These are phyloP conservation scores for Ellobius talpinus DNA, from an alignment of 2,113 vertebrate genomes.

Conservation along the genomic window DNA sequence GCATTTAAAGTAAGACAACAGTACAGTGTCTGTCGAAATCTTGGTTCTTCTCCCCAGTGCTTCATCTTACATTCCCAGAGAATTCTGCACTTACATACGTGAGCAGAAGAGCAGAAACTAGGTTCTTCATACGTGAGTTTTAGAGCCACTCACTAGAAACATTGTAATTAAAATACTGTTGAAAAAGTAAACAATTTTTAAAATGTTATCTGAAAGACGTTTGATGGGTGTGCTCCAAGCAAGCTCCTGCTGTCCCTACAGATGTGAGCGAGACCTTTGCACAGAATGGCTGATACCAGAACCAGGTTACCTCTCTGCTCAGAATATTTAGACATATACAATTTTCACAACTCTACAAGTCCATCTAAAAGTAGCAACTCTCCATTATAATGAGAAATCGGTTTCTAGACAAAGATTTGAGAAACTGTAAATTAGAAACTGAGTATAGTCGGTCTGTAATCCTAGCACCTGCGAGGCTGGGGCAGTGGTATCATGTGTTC, in stretches of 20 bases:
- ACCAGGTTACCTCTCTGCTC: background rate
- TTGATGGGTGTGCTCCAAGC: background rate
- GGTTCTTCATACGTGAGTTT: background rate
- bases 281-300: background rate
- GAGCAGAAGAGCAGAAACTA: background rate
- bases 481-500: background rate
- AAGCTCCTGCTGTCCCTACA: background rate
- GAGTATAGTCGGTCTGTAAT: too few relatives aligned
- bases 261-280: too few relatives aligned
- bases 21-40: background rate
- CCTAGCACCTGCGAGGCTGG: background rate
- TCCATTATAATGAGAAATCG: background rate
- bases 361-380: background rate
- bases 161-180: background rate
- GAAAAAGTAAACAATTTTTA: background rate
- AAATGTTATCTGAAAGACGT: background rate
- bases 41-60: background rate
- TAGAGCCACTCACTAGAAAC: background rate
- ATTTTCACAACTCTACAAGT: background rate
- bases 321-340: background rate
- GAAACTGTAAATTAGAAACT: background rate
- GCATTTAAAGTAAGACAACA: background rate
- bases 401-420: conserved; percentile 11
- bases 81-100: background rate
- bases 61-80: background rate